Conservation (phyloP, 1,140 invertebrate genomes). For the Lasioglossum albipes region DNA sequence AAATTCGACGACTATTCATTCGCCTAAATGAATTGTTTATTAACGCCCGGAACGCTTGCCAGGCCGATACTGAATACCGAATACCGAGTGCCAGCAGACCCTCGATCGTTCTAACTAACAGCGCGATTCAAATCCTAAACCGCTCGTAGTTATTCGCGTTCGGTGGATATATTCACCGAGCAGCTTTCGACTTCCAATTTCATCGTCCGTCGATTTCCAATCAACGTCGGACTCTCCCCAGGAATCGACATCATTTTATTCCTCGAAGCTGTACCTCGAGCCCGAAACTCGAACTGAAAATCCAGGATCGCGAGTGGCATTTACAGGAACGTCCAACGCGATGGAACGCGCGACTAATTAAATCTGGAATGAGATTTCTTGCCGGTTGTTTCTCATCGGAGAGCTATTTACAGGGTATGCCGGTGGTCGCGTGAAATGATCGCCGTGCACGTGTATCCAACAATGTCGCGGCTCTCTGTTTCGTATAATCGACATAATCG, state of each 20-base stretch:
- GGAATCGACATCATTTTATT: slow-evolving; percentile 38
- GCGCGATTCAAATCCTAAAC: neutral
- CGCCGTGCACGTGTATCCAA: no score
- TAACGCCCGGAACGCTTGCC: no score
- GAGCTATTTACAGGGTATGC: slow-evolving; percentile 1
- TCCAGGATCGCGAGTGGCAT: neutral
- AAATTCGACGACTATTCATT: no score
- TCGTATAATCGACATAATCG: neutral
- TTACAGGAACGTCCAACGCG: neutral
- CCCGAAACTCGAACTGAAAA: neutral
- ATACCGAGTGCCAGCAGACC: neutral
- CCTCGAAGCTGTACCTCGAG: no score
- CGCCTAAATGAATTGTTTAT: no score
- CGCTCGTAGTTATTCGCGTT: neutral
- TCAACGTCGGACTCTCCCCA: slow-evolving; percentile 6
- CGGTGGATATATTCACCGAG: neutral
- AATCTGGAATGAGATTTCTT: slow-evolving; percentile 21
- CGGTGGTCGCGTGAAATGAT: slow-evolving; percentile 13
- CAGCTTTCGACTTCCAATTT: slow-evolving; percentile 37
- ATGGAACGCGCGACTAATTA: slow-evolving; percentile 27
- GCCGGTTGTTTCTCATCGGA: neutral
- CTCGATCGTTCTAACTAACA: slow-evolving; percentile 1
- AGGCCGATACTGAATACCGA: no score
- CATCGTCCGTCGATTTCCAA: slow-evolving; percentile 42
- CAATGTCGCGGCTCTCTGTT: neutral